A percentile compares a stretch with the other conserved stretches of the same genome.
phyloP scores from a whole-genome alignment of 2,888 invertebrate genomes.

The Gonocerus acuteangulatus region DNA sequence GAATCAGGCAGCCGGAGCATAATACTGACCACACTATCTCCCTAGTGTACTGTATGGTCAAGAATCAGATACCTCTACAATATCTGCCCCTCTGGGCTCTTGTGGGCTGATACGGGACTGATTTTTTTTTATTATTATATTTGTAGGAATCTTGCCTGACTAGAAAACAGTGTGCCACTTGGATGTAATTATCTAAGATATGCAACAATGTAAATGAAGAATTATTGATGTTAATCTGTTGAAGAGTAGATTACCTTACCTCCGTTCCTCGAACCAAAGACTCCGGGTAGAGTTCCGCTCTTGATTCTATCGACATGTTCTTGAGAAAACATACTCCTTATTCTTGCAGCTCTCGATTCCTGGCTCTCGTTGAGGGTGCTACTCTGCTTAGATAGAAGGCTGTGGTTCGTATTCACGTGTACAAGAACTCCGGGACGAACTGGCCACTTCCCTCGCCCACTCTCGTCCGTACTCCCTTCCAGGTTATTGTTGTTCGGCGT shows the following conservation, averaged over 20 bases:
- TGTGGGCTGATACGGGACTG: no score
- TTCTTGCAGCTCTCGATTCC: slow-evolving; percentile 40
- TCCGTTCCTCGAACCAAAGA: slow-evolving; percentile 47
- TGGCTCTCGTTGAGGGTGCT: slow-evolving; percentile 39
- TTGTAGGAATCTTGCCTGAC: no score
- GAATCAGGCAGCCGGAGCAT: no score
- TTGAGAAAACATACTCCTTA: slow-evolving; percentile 41
- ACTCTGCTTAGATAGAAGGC: slow-evolving; percentile 34
- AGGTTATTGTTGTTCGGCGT: slow-evolving; percentile 33
- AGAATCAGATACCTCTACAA: no score
- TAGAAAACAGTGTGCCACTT: no score
- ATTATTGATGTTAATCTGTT: no score
- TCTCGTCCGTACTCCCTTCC: not conserved
- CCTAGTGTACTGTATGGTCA: no score
- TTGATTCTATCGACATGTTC: slow-evolving; percentile 35
- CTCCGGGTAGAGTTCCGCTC: slow-evolving; percentile 44
- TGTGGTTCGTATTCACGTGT: slow-evolving; percentile 64
- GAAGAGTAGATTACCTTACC: slow-evolving; percentile 45
- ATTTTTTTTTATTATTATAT: no score
- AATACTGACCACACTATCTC: no score
- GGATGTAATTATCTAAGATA: no score
- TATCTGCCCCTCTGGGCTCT: no score
- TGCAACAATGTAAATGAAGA: no score
- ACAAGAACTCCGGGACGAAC: slow-evolving; percentile 80
- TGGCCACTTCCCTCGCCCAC: slow-evolving; percentile 57